Evolutionary conservation across 2,888 invertebrate species (phyloP).

Genomic region (Colostygia pectinataria): DNA sequence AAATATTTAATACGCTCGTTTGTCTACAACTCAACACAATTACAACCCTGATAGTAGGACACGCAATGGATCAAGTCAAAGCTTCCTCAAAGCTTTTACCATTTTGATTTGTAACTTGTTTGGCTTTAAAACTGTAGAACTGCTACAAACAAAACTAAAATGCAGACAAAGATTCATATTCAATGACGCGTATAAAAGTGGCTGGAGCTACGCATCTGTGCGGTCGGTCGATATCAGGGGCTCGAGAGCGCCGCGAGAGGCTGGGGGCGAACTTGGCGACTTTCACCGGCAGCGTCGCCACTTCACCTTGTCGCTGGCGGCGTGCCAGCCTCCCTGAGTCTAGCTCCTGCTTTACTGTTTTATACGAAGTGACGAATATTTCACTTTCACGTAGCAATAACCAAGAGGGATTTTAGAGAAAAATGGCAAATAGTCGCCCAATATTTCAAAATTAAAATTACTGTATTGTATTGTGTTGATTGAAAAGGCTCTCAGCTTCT

Average conservation of each 20-base stretch:
- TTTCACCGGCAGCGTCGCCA: constrained; percentile 76
- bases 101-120: too few species aligned
- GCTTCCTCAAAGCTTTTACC: too few species aligned
- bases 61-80: too few species aligned
- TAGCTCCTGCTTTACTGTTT: constrained; percentile 1
- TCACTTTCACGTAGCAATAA: constrained; percentile 6
- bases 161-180: neutral
- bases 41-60: too few species aligned
- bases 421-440: too few species aligned
- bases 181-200: neutral
- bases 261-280: constrained; percentile 39
- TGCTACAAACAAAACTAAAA: neutral
- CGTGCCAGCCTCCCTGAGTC: constrained; percentile 53
- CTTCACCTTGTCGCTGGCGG: constrained; percentile 77
- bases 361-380: constrained; percentile 2
- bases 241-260: constrained; percentile 13
- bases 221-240: constrained; percentile 14
- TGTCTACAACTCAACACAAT: too few species aligned
- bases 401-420: too few species aligned
- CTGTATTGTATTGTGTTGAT: too few species aligned
- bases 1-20: too few species aligned
- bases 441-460: too few species aligned
- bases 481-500: too few species aligned
- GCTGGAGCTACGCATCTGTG: constrained; percentile 9
- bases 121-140: too few species aligned